Evolutionary conservation across 2,797 vertebrate species (phyloP).

Genomic region (Lycodopsis pacificus): DNA sequence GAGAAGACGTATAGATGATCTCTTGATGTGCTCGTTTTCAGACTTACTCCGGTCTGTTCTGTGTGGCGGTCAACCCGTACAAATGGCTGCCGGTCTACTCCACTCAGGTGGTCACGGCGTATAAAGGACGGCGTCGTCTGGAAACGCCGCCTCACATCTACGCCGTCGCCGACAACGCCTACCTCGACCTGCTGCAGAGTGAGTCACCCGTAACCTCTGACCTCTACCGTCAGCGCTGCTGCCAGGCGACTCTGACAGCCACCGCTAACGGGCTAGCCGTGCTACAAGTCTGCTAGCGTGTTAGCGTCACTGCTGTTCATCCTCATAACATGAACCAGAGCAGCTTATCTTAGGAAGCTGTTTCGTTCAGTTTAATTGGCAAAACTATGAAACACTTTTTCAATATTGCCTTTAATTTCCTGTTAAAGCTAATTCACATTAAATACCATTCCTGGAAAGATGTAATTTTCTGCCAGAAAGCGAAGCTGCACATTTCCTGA

Average conservation of each 20-base stretch:
- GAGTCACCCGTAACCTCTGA: conserved; percentile 67
- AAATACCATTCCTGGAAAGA: too few species aligned
- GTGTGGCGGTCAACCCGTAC: conserved; percentile 94
- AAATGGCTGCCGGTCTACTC: conserved; percentile 95
- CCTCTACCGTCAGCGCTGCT: background rate
- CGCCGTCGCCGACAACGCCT: conserved; percentile 90
- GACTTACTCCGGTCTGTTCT: conserved; percentile 96
- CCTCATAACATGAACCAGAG: too few species aligned
- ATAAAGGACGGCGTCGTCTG: conserved; percentile 90
- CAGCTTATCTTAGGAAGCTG: too few species aligned
- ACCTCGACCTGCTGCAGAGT: conserved; percentile 93
- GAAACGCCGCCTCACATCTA: conserved; percentile 93
- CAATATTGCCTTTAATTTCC: too few species aligned
- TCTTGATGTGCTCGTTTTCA: conserved; percentile 46
- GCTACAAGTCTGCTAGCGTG: background rate
- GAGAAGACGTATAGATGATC: background rate
- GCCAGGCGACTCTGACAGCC: too few species aligned
- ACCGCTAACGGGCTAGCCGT: background rate
- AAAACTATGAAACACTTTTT: too few species aligned
- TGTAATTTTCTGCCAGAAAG: too few species aligned
- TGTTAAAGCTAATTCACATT: too few species aligned
- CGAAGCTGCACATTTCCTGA: background rate
- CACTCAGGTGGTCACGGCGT: conserved; percentile 85
- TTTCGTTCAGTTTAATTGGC: too few species aligned
- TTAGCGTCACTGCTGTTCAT: too few species aligned